Evolutionary conservation across 2,888 invertebrate species (phyloP), one percentile per base, ranked within the genome.

Genomic region (Entomobrya proxima): DNA sequence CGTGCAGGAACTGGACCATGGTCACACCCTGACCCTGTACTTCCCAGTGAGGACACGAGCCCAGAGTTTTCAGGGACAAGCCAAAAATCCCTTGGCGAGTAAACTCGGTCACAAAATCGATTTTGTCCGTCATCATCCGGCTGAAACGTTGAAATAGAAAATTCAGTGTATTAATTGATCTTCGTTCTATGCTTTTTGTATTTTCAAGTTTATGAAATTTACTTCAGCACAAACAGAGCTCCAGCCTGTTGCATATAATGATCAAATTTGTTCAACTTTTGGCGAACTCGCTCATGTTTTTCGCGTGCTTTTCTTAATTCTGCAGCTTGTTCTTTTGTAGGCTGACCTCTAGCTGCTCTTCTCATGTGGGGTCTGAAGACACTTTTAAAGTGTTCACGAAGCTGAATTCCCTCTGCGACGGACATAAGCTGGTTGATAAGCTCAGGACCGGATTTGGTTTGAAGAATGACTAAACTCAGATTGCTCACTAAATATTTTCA

Each of bases 401-500:
- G 72, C 18, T 75, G 80, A 5, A 85, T 78, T 4, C 86, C 83
- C 74, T 85, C 86, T 13, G 88, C 89, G 18, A 82, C 80, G 3
- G 76, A 58, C 77, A 87, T 89, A 2, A 89, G 78, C n/a, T 64
- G 61, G 13, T 67, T 76, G 40, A 89, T 72, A 0, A 89, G 58
- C 21, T 86, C 88, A 24, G 88, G 85, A 2, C 86, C 88, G 9
- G 75, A 69, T 40, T 72, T 37, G 1, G 89, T 89, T 67, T 86
- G 84, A 44, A 89, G 85, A 3, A 89, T 88, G 7, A 82, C 87
- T 4, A 89, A 50, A 30, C 85, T 77, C 24, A 89, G 30, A 32
- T 89, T 88, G 9, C 88, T 88, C 82, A 89, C 89, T 89, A 47
- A n/a, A n/a, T n/a, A n/a, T n/a, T n/a, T n/a, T n/a, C n/a, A n/a